These are phyloP conservation scores for Apteryx owenii DNA, from an alignment of 2,113 vertebrate species.

Conservation along the genomic window DNA sequence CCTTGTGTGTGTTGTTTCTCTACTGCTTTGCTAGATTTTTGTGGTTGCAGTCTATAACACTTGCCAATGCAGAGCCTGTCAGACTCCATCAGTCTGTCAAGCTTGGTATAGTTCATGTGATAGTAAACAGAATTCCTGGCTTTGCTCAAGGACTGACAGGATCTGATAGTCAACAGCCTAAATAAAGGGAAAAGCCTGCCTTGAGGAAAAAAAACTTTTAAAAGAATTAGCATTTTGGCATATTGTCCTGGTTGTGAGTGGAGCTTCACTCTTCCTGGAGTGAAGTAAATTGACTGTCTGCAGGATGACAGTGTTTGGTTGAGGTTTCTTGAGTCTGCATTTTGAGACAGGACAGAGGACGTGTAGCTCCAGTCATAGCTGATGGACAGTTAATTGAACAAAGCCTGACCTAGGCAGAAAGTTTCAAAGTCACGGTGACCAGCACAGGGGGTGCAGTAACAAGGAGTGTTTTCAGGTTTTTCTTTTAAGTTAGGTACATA, in stretches of 20 bases:
- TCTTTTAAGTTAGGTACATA: not conserved
- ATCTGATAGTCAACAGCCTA: not conserved
- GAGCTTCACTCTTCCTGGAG: not conserved
- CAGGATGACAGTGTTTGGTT: not conserved
- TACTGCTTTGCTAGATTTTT: not conserved
- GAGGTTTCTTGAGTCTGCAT: not conserved
- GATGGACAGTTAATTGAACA: not conserved
- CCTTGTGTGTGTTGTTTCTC: not conserved
- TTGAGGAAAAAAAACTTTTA: not conserved
- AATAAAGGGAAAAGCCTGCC: not conserved
- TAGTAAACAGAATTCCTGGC: not conserved
- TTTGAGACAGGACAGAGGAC: not conserved
- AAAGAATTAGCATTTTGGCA: not conserved
- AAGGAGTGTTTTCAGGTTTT: not conserved
- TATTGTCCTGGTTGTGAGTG: not conserved
- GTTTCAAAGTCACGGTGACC: accelerated
- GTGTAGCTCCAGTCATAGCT: not conserved
- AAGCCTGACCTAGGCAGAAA: not conserved
- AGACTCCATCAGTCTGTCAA: not conserved
- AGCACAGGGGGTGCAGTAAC: not conserved
- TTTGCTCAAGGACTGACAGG: not conserved
- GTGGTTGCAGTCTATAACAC: not conserved
- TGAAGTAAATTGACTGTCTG: not conserved
- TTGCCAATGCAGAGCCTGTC: not conserved
- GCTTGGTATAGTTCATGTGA: not conserved